Percentiles rank a stretch among this genome's conserved stretches.
Evolutionary conservation across 2,888 invertebrate genomes (phyloP).

Genomic region (Dynastes tityus): DNA sequence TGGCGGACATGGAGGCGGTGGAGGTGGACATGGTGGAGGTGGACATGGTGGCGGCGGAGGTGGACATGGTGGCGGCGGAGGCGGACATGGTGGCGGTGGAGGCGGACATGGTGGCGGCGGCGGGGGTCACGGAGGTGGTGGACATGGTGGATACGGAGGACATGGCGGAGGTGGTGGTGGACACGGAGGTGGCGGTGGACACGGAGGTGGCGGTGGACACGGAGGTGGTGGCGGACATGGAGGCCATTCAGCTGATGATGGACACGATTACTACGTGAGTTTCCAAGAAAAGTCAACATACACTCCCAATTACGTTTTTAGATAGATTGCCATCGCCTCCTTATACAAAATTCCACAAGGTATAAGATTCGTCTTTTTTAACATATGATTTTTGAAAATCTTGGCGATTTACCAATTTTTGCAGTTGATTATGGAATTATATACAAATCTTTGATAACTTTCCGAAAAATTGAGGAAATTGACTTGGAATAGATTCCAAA

Average conservation of each 20-base stretch:
- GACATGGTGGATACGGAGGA: constrained; percentile 5
- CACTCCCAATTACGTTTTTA: not conserved
- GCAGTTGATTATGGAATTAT: no score
- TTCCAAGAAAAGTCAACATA: no score
- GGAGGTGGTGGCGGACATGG: constrained; percentile 16
- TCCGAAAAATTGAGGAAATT: no score
- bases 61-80: constrained; percentile 7
- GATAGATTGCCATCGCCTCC: no score
- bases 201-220: constrained; percentile 9
- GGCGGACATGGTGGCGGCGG: constrained; percentile 29
- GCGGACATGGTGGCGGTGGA: constrained; percentile 22
- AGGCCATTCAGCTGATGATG: constrained; percentile 45
- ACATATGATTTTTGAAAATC: no score
- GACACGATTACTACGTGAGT: constrained; percentile 48
- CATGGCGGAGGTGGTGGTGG: constrained; percentile 24
- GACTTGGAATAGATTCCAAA: no score
- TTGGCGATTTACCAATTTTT: no score
- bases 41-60: not conserved
- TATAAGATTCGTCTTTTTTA: no score
- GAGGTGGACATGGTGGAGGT: no score
- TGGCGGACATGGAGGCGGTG: not conserved
- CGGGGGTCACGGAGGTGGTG: constrained; percentile 2
- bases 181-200: constrained; percentile 10
- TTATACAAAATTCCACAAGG: no score
- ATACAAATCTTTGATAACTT: no score